Evolutionary conservation across 1,140 invertebrate species (phyloP).

Genomic region (Scaptomyza montana): DNA sequence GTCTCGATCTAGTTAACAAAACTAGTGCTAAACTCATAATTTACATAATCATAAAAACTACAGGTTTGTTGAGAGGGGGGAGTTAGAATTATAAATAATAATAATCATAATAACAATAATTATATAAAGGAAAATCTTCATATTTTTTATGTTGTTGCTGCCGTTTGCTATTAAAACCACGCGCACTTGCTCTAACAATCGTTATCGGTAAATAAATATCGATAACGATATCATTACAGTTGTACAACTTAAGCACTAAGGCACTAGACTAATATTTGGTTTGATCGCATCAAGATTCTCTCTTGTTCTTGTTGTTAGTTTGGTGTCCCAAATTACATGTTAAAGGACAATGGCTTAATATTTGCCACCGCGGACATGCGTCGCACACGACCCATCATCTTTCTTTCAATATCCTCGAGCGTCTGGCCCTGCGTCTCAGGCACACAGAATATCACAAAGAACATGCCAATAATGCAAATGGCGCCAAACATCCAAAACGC

Average conservation of each 20-base stretch:
- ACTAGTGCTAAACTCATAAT: constrained; percentile 72
- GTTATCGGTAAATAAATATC: constrained; percentile 1
- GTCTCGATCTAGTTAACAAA: constrained; percentile 53
- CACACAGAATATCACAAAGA: constrained; percentile 92
- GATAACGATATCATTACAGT: constrained; percentile 9
- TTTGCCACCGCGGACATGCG: constrained; percentile 91
- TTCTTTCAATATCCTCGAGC: constrained; percentile 94
- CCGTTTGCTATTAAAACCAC: constrained; percentile 19
- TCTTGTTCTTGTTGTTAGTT: constrained; percentile 9
- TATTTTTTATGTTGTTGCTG: too few species aligned
- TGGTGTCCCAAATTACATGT: constrained; percentile 66
- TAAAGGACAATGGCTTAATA: constrained; percentile 89
- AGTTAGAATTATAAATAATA: constrained; percentile 70
- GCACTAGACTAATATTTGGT: constrained; percentile 81
- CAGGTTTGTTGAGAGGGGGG: constrained; percentile 6
- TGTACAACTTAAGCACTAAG: constrained; percentile 69
- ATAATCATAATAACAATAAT: constrained; percentile 43
- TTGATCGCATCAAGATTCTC: constrained; percentile 71
- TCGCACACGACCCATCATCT: constrained; percentile 88
- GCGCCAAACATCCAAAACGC: constrained; percentile 93
- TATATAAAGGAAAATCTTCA: constrained; percentile 66
- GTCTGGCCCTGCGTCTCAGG: constrained; percentile 96
- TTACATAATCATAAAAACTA: constrained; percentile 72
- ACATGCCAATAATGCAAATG: constrained; percentile 89
- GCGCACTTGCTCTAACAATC: constrained; percentile 10